A percentile compares a stretch with the other conserved stretches of the same genome.
phyloP scores from a whole-genome alignment of 2,113 vertebrate species.

The Tympanuchus pallidicinctus region DNA sequence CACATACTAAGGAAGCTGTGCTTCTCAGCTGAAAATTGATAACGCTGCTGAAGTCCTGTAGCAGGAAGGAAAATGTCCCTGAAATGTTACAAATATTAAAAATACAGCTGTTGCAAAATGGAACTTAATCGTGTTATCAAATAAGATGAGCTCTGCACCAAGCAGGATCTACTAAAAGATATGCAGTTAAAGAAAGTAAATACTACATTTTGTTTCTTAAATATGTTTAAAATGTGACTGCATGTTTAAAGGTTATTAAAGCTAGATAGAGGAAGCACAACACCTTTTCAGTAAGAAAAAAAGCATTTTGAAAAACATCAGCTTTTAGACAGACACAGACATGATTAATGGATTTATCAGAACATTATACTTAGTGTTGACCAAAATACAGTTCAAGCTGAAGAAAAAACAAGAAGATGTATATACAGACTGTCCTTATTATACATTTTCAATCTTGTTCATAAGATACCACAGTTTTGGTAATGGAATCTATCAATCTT shows the following conservation, averaged over 20 bases:
- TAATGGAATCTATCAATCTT: not conserved
- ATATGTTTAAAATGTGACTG: not conserved
- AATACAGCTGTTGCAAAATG: not conserved
- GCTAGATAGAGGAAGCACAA: not conserved
- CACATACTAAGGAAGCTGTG: not conserved
- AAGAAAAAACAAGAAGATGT: not conserved
- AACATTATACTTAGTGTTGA: not conserved
- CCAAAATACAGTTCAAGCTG: not conserved
- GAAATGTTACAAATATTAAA: not conserved
- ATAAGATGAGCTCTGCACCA: not conserved
- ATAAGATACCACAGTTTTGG: not conserved
- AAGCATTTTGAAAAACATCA: not conserved
- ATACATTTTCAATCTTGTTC: not conserved
- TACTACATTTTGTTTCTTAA: not conserved
- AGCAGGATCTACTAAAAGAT: not conserved
- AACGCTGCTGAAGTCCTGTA: not conserved
- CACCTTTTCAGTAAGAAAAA: not conserved
- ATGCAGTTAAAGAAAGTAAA: not conserved
- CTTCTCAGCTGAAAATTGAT: not conserved
- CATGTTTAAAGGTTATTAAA: not conserved
- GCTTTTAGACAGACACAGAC: not conserved
- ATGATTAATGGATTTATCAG: not conserved
- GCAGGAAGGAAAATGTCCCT: not conserved
- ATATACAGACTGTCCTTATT: not conserved
- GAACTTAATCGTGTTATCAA: not conserved